Base-by-base conservation (phyloP, 2,113 vertebrate genomes). In the Leucosticte australis region DNA sequence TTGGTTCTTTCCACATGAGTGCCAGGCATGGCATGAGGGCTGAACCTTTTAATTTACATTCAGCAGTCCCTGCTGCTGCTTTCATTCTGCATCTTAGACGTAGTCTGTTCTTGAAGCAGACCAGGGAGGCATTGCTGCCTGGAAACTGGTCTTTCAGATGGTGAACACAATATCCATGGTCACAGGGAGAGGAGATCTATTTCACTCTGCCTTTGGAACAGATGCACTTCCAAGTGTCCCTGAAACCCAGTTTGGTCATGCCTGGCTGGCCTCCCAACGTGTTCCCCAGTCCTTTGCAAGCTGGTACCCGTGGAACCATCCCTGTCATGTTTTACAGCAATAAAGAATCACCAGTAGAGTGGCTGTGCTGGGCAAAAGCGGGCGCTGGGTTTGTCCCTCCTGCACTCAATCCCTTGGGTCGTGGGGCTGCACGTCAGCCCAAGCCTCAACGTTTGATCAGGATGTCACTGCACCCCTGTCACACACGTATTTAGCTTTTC, bases 271-370 rank as follows among this genome's bases (percentile, higher is more conserved):
- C 59, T 80, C 79, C 94, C n/a, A 4, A 3, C 2, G 23, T 83
- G 15, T 81, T 69, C 35, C 91, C 89, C 83, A 65, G 83, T 79
- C 90, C 93, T 52, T 53, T 84, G 84, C 94, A 81, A 92, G 92
- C 70, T 87, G 95, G 91, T 96, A 85, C 94, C 88, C 35, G 27
- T 94, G 96, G 94, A 96, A 94, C 94, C 71, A 74, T 39, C 96
- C 96, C 93, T 91, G 86, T 86, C 7, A 10, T 89, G 84, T 94
- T 94, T 96, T 70, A 93, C 97, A 98, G 98, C 98, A 98, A 98
- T 98, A 97, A 97, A 83, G 94, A 63, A 77, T 68, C 56, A 17
- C 96, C 96, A 57, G 92, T 31, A 84, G 97, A 85, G 76, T 37
- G 76, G 79, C 9, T 9, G 71, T 39, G 8, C 85, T 60, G 85